These are phyloP conservation scores for Rhynchonycteris naso DNA, from an alignment of 2,797 vertebrate species.

Conservation along the genomic window DNA sequence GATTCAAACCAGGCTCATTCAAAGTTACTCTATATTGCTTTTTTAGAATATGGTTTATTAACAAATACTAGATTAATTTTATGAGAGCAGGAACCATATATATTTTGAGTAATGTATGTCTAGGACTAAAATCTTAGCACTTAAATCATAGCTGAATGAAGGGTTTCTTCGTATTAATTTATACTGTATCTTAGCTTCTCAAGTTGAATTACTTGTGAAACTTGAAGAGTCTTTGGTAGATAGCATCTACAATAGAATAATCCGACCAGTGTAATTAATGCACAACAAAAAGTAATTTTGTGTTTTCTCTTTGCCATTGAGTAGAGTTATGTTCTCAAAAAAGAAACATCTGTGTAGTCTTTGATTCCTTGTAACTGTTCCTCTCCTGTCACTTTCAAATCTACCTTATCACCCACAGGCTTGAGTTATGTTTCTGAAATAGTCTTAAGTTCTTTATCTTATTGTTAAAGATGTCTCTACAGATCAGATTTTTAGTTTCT, in stretches of 20 bases:
- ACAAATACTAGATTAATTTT: not conserved
- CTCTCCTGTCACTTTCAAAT: not conserved
- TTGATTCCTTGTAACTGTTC: not conserved
- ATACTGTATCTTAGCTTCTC: not conserved
- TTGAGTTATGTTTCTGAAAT: slow-evolving; percentile 18
- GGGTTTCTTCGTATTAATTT: not conserved
- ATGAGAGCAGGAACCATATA: not conserved
- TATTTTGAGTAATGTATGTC: not conserved
- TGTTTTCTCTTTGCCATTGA: not conserved
- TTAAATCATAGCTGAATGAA: not conserved
- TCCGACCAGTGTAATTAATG: not conserved
- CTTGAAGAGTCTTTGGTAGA: not conserved
- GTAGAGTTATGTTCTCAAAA: not conserved
- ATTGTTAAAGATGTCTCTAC: not conserved
- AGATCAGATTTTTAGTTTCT: not conserved
- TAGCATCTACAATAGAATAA: not conserved
- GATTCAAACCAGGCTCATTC: not conserved
- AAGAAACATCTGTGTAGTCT: not conserved
- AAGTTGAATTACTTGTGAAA: slow-evolving; percentile 2
- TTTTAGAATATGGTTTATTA: not conserved
- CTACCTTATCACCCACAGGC: not conserved
- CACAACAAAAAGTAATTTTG: not conserved
- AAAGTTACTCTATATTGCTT: not conserved
- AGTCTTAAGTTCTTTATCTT: not conserved
- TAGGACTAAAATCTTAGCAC: not conserved